Conservation (phyloP, 1,140 invertebrate genomes). For the Onthophagus taurus region DNA sequence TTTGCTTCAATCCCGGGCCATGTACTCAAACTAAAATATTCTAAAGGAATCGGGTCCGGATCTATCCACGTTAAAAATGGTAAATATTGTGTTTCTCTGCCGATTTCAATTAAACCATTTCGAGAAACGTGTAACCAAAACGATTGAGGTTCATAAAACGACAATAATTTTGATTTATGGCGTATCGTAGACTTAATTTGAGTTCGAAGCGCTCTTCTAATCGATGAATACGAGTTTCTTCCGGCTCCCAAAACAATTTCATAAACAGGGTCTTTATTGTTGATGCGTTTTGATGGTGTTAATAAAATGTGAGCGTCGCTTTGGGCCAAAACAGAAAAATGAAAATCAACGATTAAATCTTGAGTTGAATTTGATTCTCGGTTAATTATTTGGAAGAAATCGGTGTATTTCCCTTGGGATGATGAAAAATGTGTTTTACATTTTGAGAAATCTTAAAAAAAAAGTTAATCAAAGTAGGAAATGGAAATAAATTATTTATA, state of each 20-base stretch:
- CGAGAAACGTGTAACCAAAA: background rate
- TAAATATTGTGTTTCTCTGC: constrained; percentile 42
- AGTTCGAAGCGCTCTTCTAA: constrained; percentile 37
- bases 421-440: constrained; percentile 42
- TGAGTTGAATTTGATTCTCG: constrained; percentile 24
- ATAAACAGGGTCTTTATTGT: constrained; percentile 42
- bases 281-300: constrained; percentile 36
- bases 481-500: background rate
- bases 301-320: constrained; percentile 52
- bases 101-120: constrained; percentile 46
- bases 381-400: constrained; percentile 35
- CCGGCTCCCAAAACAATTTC: constrained; percentile 55
- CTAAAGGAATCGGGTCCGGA: constrained; percentile 41
- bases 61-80: constrained; percentile 46
- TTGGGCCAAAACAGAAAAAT: constrained; percentile 45
- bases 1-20: constrained; percentile 49
- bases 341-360: constrained; percentile 42
- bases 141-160: background rate
- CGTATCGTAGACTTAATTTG: too few relatives aligned
- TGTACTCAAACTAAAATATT: constrained; percentile 48
- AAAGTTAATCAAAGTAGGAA: background rate
- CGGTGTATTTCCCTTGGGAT: constrained; percentile 42
- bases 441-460: constrained; percentile 25
- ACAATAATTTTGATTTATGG: too few relatives aligned
- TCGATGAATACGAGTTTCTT: constrained; percentile 33